A percentile compares a stretch with the other conserved stretches of the same genome.
These are phyloP conservation scores for Hemiscyllium ocellatum DNA, from an alignment of 2,113 vertebrate genomes.

Conservation along the genomic window DNA sequence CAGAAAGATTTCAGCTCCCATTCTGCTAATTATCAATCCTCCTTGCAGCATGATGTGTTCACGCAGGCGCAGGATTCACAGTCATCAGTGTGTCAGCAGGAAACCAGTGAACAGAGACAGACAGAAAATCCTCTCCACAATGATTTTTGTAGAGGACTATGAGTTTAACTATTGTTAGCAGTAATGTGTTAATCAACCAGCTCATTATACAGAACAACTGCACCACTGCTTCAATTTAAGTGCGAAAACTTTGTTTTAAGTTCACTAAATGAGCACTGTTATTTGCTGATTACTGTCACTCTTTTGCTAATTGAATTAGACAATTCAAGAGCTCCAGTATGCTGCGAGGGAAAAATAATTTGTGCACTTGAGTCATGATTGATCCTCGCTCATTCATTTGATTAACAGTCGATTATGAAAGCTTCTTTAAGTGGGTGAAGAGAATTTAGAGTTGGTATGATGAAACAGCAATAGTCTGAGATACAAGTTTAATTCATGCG, in stretches of 20 bases:
- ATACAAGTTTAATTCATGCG: neutral
- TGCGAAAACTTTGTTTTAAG: neutral
- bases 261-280: slow-evolving; percentile 12
- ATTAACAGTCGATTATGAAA: neutral
- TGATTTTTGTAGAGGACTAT: neutral
- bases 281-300: slow-evolving; percentile 32
- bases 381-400: slow-evolving; percentile 8
- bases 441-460: neutral
- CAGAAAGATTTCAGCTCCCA: slow-evolving; percentile 2
- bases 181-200: neutral
- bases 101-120: neutral
- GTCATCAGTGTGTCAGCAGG: slow-evolving; percentile 23
- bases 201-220: neutral
- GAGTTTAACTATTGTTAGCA: slow-evolving; percentile 17
- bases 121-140: neutral
- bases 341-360: neutral
- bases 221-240: neutral
- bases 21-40: neutral
- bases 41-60: slow-evolving; percentile 19
- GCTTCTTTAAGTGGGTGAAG: neutral
- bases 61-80: slow-evolving; percentile 8
- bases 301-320: slow-evolving; percentile 17
- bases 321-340: neutral
- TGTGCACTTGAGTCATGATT: slow-evolving; percentile 10
- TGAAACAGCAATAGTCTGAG: neutral